Percentiles rank a stretch among this genome's conserved stretches.
These are phyloP conservation scores for Sebastes cheni DNA, from an alignment of 2,797 vertebrate genomes.

Conservation along the genomic window DNA sequence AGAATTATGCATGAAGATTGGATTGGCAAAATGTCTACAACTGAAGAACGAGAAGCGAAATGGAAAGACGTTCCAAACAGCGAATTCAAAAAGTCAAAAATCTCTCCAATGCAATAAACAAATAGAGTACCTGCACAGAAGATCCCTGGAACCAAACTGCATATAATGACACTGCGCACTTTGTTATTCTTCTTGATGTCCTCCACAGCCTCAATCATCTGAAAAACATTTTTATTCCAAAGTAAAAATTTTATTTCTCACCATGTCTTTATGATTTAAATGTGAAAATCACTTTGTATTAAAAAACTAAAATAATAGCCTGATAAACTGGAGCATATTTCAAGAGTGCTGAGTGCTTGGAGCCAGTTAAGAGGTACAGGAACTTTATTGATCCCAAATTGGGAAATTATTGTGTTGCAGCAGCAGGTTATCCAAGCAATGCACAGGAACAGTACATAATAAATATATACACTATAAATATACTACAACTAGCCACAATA, in stretches of 20 bases:
- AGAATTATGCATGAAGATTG: background rate
- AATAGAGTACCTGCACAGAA: conserved; percentile 92
- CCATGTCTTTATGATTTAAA: background rate
- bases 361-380: background rate
- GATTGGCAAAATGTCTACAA: background rate
- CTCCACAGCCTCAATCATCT: conserved; percentile 93
- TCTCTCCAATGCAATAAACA: background rate
- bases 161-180: conserved; percentile 92
- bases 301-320: background rate
- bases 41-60: background rate
- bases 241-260: background rate
- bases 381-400: background rate
- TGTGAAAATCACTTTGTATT: background rate
- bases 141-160: conserved; percentile 94
- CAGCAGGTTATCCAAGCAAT: too few species aligned
- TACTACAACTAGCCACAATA: too few species aligned
- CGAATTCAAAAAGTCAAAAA: background rate
- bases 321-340: background rate
- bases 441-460: too few species aligned
- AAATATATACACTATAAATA: too few species aligned
- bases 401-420: too few species aligned
- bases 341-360: background rate
- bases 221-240: conserved; percentile 1
- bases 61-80: background rate
- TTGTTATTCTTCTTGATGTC: conserved; percentile 92